A percentile compares a stretch with the other conserved stretches of the same genome.
Conservation (phyloP, 2,797 vertebrate species). For the Benthosema pterotum region DNA sequence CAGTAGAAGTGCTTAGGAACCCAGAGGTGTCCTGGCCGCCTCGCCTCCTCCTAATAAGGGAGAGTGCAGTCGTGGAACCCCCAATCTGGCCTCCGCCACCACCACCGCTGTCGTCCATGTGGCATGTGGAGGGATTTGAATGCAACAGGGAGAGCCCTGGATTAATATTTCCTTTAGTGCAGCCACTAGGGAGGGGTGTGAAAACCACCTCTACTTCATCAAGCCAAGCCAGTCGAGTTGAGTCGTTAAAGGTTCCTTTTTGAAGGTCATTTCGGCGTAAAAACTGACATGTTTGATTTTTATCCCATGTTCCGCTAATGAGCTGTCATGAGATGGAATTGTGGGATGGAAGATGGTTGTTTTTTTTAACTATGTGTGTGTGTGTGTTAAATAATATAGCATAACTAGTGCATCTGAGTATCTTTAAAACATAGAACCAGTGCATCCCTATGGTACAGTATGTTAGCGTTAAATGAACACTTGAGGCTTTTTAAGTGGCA, state of each 20-base stretch:
- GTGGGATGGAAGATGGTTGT: background rate
- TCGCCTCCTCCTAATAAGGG: constrained; percentile 78
- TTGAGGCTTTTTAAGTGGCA: too few species aligned
- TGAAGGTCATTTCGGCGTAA: constrained; percentile 54
- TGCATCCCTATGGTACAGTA: too few species aligned
- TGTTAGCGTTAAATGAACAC: too few species aligned
- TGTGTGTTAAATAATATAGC: too few species aligned
- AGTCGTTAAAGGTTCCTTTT: constrained; percentile 28
- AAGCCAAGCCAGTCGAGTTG: constrained; percentile 40
- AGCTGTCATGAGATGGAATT: background rate
- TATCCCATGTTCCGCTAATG: too few species aligned
- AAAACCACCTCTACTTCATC: constrained; percentile 74
- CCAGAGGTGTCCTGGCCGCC: constrained; percentile 76
- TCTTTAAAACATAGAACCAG: too few species aligned
- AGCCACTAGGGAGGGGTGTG: constrained; percentile 77
- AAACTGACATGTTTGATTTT: constrained; percentile 5
- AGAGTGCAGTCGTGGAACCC: constrained; percentile 64
- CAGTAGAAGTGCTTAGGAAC: constrained; percentile 74
- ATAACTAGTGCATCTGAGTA: too few species aligned
- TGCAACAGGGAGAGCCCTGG: constrained; percentile 74
- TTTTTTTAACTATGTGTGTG: too few species aligned
- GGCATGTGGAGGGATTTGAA: constrained; percentile 75
- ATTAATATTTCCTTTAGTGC: constrained; percentile 79
- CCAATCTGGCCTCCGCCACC: constrained; percentile 72
- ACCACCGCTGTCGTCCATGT: constrained; percentile 74